Base-by-base conservation (phyloP, 2,888 invertebrate species). In the Magallana nippona region DNA sequence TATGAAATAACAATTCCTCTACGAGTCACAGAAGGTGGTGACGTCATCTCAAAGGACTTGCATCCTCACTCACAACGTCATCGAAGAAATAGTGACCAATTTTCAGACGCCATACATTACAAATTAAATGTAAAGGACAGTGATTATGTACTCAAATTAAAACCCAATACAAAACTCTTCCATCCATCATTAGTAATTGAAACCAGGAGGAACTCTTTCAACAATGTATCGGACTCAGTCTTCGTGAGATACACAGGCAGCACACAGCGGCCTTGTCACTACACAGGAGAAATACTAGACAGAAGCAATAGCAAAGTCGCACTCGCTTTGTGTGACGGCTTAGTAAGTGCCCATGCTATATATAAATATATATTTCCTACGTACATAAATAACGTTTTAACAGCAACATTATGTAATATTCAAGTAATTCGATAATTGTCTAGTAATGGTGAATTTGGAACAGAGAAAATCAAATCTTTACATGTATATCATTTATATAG, bases 271-370 rank as follows among this genome's bases (percentile, higher is more conserved):
- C 86, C 95, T 82, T 97, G 97, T 94, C 97, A 97, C 95, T 97
- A 96, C 94, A 96, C 96, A 85, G 98, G 98, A 89, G 95, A 95
- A 89, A 95, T 98, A 86, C 95, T 96, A 83, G 97, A 96, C 78
- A 96, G 97, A 88, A 94, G 95, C 10, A 94, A 95, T 83, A 97
- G 97, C 60, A 95, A 95, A 87, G 96, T 97, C 81, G 97, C 97
- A 22, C 93, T 98, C 84, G 97, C 97, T 17, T 96, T 97, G 22
- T 98, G 97, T 93, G 96, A 96, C 93, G 97, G 97, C 92, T 95
- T 97, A 95, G 97, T 97, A 94, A 96, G 97, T 93, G 79, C 19
- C 17, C 8, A 17, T 77, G 44, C 44, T 44, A 44, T 44, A 44
- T 44, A 44, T 44, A 44, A 8, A 44, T 44, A 44, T 44, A 44